phyloP scores from a whole-genome alignment of 2,113 vertebrate genomes.

The Tor tambroides region DNA sequence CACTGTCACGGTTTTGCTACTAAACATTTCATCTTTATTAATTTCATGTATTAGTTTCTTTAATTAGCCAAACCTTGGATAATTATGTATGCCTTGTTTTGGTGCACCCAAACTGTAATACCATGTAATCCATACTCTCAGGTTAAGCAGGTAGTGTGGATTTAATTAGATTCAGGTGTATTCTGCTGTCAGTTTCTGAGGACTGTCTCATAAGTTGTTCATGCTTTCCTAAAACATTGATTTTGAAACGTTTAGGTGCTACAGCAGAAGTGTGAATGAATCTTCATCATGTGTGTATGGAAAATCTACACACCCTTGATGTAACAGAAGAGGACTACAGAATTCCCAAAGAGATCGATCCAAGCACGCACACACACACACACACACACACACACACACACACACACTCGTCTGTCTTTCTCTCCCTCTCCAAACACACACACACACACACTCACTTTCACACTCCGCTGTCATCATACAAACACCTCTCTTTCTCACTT shows the following conservation, averaged over 20 bases:
- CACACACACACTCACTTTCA: background rate
- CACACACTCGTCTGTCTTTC: background rate
- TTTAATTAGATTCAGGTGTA: background rate
- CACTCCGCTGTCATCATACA: background rate
- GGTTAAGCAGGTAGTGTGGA: background rate
- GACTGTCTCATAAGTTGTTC: background rate
- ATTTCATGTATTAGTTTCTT: background rate
- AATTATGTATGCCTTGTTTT: background rate
- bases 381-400: slow-evolving; percentile 15
- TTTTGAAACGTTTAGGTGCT: slow-evolving; percentile 56
- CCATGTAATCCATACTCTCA: background rate
- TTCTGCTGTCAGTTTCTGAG: background rate
- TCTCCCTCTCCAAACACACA: background rate
- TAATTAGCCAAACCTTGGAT: background rate
- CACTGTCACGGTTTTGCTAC: background rate
- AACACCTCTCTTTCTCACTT: background rate
- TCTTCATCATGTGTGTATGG: slow-evolving; percentile 12
- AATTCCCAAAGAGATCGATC: background rate
- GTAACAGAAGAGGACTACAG: slow-evolving; percentile 49
- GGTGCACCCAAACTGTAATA: background rate
- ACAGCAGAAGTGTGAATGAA: slow-evolving; percentile 15
- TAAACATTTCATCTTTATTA: background rate
- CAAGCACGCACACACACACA: slow-evolving; percentile 28
- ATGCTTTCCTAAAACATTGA: slow-evolving; percentile 51
- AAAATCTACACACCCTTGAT: slow-evolving; percentile 57